A percentile compares a stretch with the other conserved stretches of the same genome.
Conservation (phyloP, 2,113 vertebrate genomes). For the Oryzias melastigma region DNA sequence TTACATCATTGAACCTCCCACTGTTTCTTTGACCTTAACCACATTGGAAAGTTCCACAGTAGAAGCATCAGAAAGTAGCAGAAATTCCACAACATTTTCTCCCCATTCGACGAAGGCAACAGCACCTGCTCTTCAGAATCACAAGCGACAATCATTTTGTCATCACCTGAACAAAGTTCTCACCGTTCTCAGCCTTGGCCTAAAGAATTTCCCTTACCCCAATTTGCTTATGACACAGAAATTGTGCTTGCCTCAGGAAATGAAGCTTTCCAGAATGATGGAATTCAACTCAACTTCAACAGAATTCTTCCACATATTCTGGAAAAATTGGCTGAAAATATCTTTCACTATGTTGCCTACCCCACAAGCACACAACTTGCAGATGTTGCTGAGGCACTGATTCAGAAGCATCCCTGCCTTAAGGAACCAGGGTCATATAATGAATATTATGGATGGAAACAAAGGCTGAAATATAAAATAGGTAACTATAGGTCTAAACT, state of each 20-base stretch:
- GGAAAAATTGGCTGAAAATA: not conserved
- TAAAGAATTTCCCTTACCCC: not conserved
- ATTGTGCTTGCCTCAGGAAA: conserved; percentile 6
- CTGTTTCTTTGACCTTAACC: not conserved
- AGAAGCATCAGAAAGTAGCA: not conserved
- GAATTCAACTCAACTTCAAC: not conserved
- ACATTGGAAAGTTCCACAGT: not conserved
- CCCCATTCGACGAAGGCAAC: not conserved
- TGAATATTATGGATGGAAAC: conserved; percentile 16
- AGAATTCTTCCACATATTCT: not conserved
- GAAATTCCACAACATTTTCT: too few species aligned
- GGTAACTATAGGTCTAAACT: conserved; percentile 7
- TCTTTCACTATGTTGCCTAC: conserved; percentile 13
- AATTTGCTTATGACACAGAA: not conserved
- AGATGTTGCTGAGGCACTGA: conserved; percentile 1
- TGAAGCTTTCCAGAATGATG: conserved; percentile 8
- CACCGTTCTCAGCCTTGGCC: not conserved
- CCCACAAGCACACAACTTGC: not conserved
- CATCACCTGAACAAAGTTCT: not conserved
- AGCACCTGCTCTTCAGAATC: conserved; percentile 4
- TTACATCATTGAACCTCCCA: not conserved
- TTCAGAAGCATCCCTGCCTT: conserved; percentile 5
- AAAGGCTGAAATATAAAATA: conserved; percentile 38
- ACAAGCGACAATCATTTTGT: not conserved
- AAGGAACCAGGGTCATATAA: conserved; percentile 5